Conservation (phyloP, 2,888 invertebrate species). For the Cremastobaeus sp. region DNA sequence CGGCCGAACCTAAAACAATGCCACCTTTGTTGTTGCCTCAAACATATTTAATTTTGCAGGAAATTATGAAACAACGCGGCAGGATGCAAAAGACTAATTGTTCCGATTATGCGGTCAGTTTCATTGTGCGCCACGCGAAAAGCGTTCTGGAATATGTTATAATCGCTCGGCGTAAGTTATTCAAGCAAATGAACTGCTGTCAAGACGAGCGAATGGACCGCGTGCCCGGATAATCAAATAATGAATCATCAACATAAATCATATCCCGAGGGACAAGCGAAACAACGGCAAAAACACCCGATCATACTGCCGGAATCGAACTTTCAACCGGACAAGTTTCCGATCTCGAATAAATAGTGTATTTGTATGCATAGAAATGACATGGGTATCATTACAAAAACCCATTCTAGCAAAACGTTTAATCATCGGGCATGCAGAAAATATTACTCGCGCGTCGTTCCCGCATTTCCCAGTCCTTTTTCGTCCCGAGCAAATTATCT, state of each 20-base stretch:
- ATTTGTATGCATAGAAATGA: constrained; percentile 54
- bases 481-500: constrained; percentile 45
- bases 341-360: constrained; percentile 37
- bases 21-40: constrained; percentile 40
- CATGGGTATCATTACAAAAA: constrained; percentile 54
- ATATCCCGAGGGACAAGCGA: too few species aligned
- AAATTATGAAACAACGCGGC: constrained; percentile 33
- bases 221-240: constrained; percentile 43
- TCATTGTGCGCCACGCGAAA: constrained; percentile 31
- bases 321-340: constrained; percentile 43
- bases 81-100: constrained; percentile 50
- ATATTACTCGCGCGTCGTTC: constrained; percentile 37
- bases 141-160: constrained; percentile 44
- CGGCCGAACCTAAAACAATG: constrained; percentile 1
- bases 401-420: constrained; percentile 50
- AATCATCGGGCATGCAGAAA: constrained; percentile 45
- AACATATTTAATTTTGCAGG: constrained; percentile 43
- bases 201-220: constrained; percentile 54
- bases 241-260: constrained; percentile 53
- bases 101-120: constrained; percentile 48
- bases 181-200: constrained; percentile 45
- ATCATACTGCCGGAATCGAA: constrained; percentile 40
- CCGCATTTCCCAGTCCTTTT: constrained; percentile 34
- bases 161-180: constrained; percentile 48
- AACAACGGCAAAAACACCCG: constrained; percentile 17